Evolutionary conservation across 2,797 vertebrate genomes (phyloP), one percentile per base, ranked within the genome.

Genomic region (Petrocephalus schoutedeni): DNA sequence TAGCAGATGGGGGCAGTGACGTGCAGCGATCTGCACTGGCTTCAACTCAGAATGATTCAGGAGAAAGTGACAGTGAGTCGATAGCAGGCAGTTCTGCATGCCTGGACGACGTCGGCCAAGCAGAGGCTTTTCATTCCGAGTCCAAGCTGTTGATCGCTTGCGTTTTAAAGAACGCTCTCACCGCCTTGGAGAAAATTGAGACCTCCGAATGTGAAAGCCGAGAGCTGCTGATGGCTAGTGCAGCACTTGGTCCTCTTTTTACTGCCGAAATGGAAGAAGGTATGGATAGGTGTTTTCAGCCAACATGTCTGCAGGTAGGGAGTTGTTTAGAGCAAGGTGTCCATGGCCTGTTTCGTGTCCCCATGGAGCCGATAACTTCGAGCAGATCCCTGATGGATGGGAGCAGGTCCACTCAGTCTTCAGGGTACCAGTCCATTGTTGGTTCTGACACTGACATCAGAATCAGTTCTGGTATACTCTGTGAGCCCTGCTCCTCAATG

Each of bases 401-500:
- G 45, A 90, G 59, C 64, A 89, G 90, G 53, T 92, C 93, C 1
- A 90, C 91, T 1, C 89, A 89, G 0, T 92, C 91, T 45, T 93
- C 91, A 56, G 91, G 92, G 67, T 93, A 92, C 1, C 91, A 92
- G 89, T 93, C 92, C 64, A 91, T 93, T 10, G 90, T 90, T 32
- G 91, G 91, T 64, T 93, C 91, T 1, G 92, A 92, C 89, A 91
- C 88, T 4, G 92, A 93, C 86, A 93, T 92, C 36, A 89, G 91
- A 86, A 90, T 85, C 67, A 89, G 89, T 45, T 86, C 88, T 64
- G 89, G 88, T 10, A 45, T 89, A 54, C 89, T 64, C 23, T 85
- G 56, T 85, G 90, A 93, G 4, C 41, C 87, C 7, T 23, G 7
- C 21, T 61, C 85, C 87, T 80, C 89, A 56, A n/a, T 88, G 6